Base-by-base conservation (phyloP, 2,888 invertebrate species). In the Ormia ochracea region DNA sequence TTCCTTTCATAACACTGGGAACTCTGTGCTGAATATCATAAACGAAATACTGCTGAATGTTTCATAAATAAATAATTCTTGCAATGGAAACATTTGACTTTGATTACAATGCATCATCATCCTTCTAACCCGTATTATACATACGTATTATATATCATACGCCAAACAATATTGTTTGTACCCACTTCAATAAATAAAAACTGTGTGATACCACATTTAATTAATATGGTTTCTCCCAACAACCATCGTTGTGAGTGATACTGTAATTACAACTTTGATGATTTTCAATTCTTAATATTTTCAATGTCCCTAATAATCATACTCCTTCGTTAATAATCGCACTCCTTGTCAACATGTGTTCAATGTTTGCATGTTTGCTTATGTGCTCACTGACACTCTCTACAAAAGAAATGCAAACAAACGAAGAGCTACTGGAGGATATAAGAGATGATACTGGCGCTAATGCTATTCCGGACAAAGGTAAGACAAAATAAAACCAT, bases 391-490 rank as follows among this genome's bases (percentile, higher is more conserved):
- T 36, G 33, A 6, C 36, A 3, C 4, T 45, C 10, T 1, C 6
- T 23, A 33, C n/a, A 74, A 70, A 70, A 84, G 88, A 88, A 83
- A 88, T 89, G 89, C 88, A 88, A 88, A 89, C 87, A 86, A 86
- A 89, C 81, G 90, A 89, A 80, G 89, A 89, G 83, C 85, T 89
- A 74, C 88, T 89, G 68, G 89, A 89, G 80, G 89, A 89, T 82
- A 89, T 89, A 83, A 86, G 89, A 85, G 89, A 89, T 83, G 89
- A 89, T 82, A 86, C 88, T 81, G 85, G 86, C 75, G 85, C 88
- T 82, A 89, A 89, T 84, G 85, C 85, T 70, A 89, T 89, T 85
- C 89, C 89, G 77, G 89, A 89, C 78, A 89, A 89, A 86, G 89
- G 89, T 89, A 85, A 87, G 88, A 33, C 2, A 33, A 33, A n/a